Base-by-base conservation (phyloP, 2,888 invertebrate genomes). In the Caenorhabditis sp. region DNA sequence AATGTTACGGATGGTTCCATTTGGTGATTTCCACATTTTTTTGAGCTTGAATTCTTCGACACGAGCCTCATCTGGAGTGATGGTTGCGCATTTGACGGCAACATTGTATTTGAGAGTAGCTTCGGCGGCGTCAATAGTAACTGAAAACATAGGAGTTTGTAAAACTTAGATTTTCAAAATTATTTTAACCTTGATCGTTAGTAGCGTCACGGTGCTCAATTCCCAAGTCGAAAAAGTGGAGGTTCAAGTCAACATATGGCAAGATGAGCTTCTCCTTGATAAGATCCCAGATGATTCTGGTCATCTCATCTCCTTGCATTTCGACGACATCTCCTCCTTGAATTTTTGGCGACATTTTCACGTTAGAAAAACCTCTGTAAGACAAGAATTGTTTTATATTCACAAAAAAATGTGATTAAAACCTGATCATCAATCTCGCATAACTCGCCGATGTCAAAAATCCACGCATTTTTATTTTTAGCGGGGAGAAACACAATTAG, bases 11-110 rank as follows among this genome's bases (percentile, higher is more conserved):
- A 91, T 91, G 2, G 91, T 91, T 62, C 91, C 91, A 85, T 91
- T 91, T 21, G 91, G 91, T 1, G 90, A 90, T 75, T 88, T 89
- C 90, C 90, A 91, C 91, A 91, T 91, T 83, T 90, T 88, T 86
- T 91, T 91, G 75, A 91, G 84, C 62, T 89, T 89, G 83, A 91
- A 91, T 83, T 91, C 91, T 89, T 94, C 93, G 0, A 97, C 95
- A 88, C 97, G 91, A 49, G 94, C 93, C 89, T 97, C 97, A 89
- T 97, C 97, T 1, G 97, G 97, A 0, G 97, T 97, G 79, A 97
- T 99, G 1, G 97, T 91, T 26, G 97, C 97, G 90, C 99, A 99
- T 89, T 99, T 99, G 81, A 99, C 94, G 53, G 97, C 99, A 61
- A 99, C 97, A 89, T 95, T 96, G 90, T 95, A 97, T 88, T 95